Evolutionary conservation across 2,888 invertebrate genomes (phyloP).

Genomic region (Leuctra nigra): DNA sequence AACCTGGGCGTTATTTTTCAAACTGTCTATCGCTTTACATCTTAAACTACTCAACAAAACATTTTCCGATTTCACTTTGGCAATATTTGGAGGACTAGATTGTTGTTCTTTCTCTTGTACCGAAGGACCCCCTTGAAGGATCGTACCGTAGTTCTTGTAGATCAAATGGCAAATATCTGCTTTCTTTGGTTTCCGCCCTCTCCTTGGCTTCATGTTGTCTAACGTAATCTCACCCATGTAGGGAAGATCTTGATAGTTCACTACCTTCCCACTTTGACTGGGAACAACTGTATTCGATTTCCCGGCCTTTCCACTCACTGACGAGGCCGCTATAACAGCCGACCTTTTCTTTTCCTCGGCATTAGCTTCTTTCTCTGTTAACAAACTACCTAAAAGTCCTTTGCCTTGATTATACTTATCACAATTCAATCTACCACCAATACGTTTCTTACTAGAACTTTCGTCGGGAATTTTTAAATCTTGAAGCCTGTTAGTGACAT

Average conservation of each 20-base stretch:
- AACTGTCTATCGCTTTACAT: constrained; percentile 23
- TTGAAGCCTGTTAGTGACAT: background rate
- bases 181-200: constrained; percentile 86
- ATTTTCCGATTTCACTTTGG: constrained; percentile 16
- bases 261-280: constrained; percentile 38
- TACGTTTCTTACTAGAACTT: background rate
- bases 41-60: constrained; percentile 16
- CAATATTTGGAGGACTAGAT: constrained; percentile 20
- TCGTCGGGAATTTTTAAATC: constrained; percentile 1
- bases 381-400: constrained; percentile 23
- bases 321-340: constrained; percentile 25
- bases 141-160: constrained; percentile 86
- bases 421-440: background rate
- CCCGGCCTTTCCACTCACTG: background rate
- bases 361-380: constrained; percentile 17
- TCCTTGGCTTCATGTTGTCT: constrained; percentile 77
- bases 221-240: constrained; percentile 91
- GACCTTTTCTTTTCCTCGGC: constrained; percentile 18
- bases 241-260: constrained; percentile 76
- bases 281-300: constrained; percentile 32
- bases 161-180: constrained; percentile 88
- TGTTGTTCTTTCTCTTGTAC: constrained; percentile 22
- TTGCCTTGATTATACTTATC: constrained; percentile 17
- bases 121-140: constrained; percentile 64
- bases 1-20: constrained; percentile 27